phyloP scores from a whole-genome alignment of 2,888 invertebrate species.

The Saturnia pavonia region DNA sequence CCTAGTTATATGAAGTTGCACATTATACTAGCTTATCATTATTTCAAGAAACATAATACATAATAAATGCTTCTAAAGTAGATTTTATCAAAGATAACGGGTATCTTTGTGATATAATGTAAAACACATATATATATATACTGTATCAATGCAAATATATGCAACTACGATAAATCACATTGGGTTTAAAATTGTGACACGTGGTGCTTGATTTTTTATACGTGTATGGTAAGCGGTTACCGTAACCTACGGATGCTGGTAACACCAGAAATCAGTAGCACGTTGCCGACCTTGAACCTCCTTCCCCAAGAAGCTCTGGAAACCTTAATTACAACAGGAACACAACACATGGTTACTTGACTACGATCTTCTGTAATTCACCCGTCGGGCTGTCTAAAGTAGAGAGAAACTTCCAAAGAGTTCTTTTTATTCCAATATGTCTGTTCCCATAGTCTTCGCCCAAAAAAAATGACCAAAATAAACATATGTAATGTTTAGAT shows the following conservation, averaged over 20 bases:
- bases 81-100: neutral
- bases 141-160: neutral
- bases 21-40: neutral
- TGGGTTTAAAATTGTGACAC: neutral
- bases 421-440: no score
- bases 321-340: no score
- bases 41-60: neutral
- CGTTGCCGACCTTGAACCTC: no score
- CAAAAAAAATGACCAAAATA: neutral
- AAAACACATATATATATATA: neutral
- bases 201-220: neutral
- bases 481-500: neutral
- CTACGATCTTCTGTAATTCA: no score
- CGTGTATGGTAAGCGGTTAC: neutral
- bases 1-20: neutral
- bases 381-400: no score
- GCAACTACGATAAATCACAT: neutral
- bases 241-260: no score
- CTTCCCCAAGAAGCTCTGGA: no score
- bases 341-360: no score
- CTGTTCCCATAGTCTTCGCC: no score
- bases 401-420: no score
- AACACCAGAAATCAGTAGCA: no score
- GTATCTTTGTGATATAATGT: conserved; percentile 7
- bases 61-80: conserved; percentile 5